These are phyloP conservation scores for Aldabrachelys gigantea DNA, from an alignment of 2,113 vertebrate genomes.

Conservation along the genomic window DNA sequence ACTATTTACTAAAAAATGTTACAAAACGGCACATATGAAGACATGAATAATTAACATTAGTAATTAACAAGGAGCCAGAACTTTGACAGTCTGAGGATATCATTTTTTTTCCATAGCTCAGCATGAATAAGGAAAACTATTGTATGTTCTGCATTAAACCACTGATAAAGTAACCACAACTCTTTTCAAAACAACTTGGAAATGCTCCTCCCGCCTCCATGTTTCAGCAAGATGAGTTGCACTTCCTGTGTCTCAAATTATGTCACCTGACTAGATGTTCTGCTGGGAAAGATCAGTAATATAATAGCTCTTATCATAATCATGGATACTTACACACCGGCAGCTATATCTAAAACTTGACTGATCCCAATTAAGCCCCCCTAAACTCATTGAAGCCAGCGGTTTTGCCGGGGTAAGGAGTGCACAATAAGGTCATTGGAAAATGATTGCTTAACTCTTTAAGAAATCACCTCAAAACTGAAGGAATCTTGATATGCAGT, in stretches of 20 bases:
- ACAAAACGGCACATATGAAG: constrained; percentile 41
- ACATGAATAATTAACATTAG: not conserved
- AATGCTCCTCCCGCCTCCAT: not conserved
- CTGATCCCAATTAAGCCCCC: not conserved
- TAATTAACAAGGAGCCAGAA: not conserved
- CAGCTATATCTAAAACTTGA: not conserved
- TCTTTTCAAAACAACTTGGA: not conserved
- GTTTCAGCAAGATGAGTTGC: not conserved
- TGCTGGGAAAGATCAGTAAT: not conserved
- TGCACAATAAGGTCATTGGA: not conserved
- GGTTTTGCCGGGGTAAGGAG: not conserved
- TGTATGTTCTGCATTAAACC: not conserved
- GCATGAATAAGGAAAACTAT: not conserved
- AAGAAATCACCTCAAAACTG: not conserved
- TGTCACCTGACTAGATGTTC: not conserved
- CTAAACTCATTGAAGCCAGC: constrained; percentile 1
- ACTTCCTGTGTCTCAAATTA: not conserved
- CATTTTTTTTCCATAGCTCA: not conserved
- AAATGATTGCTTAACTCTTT: not conserved
- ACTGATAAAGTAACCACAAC: not conserved
- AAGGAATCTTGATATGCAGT: not conserved
- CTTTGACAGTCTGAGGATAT: constrained; percentile 24
- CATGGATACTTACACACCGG: not conserved
- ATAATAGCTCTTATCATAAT: not conserved
- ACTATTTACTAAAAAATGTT: not conserved